Conservation (phyloP, 2,888 invertebrate species). For the Drosophila ustulata region DNA sequence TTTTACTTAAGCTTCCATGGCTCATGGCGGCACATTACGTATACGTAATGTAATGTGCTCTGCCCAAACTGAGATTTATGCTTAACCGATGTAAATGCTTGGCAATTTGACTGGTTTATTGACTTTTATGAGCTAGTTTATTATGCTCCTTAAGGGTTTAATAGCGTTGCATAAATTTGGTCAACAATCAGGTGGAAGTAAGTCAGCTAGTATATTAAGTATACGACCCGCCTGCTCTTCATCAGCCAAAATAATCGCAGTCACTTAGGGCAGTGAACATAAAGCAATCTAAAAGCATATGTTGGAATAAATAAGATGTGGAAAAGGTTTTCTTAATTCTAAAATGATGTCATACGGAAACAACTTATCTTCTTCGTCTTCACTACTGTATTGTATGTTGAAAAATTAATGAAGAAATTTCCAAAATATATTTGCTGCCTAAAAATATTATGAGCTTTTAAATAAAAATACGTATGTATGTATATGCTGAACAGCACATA, state of each 20-base stretch:
- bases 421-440: no score
- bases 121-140: slow-evolving; percentile 74
- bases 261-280: background rate
- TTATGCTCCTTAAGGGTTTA: slow-evolving; percentile 36
- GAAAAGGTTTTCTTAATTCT: background rate
- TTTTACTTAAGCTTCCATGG: slow-evolving; percentile 15
- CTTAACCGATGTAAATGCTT: slow-evolving; percentile 65
- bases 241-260: background rate
- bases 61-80: slow-evolving; percentile 47
- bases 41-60: slow-evolving; percentile 42
- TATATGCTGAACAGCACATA: background rate
- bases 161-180: slow-evolving; percentile 1
- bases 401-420: no score
- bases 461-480: background rate
- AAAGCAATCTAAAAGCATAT: background rate
- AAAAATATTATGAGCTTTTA: no score
- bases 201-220: slow-evolving; percentile 9
- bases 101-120: slow-evolving; percentile 72
- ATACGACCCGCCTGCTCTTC: background rate
- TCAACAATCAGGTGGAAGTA: slow-evolving; percentile 6
- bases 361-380: no score
- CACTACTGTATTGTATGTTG: no score
- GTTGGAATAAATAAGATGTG: background rate
- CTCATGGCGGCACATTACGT: slow-evolving; percentile 39
- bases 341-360: background rate